Base-by-base conservation (phyloP, 2,888 invertebrate genomes). In the Spialia ferax region DNA sequence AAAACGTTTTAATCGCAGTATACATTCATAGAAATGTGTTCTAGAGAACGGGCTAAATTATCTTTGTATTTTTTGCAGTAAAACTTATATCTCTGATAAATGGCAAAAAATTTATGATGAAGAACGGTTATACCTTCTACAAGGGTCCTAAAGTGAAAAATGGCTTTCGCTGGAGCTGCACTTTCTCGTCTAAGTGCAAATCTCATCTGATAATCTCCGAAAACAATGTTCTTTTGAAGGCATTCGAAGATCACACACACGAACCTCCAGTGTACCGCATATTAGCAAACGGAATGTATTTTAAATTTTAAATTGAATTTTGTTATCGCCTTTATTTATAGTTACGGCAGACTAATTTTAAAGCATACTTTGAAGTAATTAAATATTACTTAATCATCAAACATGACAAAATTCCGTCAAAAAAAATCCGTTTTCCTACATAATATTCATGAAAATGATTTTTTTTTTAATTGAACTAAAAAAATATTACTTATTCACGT, bases 111-210 rank as follows among this genome's bases (percentile, higher is more conserved):
- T 68, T 45, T 45, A 50, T 74, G 11, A 71, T 74, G 73, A 45
- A 60, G 23, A 63, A 69, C 15, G 71, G 73, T 5, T 76, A 70
- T 57, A 76, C 76, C 3, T 77, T 74, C 56, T 80, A 74, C 65
- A 69, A 50, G 4, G 55, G 35, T 20, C 20, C 20, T 0, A 2
- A 2, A 6, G 56, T 73, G 0, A 75, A 72, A 35, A 6, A 13
- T 0, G 79, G 79, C 1, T 38, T 13, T 13, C 73, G 76, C n/a
- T 81, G 79, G 79, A 73, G 74, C 13, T 81, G 81, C 52, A 75
- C 79, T 0, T 65, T 73, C 22, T 70, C 75, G 0, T 76, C 77
- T 0, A 73, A 69, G 13, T 80, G 79, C 52, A 52, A 42, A n/a
- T 54, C 66, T 1, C 54, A 61, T 22, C 42, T 79, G 0, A 20